phyloP scores from a whole-genome alignment of 2,797 vertebrate genomes.

The Pangasius djambal region DNA sequence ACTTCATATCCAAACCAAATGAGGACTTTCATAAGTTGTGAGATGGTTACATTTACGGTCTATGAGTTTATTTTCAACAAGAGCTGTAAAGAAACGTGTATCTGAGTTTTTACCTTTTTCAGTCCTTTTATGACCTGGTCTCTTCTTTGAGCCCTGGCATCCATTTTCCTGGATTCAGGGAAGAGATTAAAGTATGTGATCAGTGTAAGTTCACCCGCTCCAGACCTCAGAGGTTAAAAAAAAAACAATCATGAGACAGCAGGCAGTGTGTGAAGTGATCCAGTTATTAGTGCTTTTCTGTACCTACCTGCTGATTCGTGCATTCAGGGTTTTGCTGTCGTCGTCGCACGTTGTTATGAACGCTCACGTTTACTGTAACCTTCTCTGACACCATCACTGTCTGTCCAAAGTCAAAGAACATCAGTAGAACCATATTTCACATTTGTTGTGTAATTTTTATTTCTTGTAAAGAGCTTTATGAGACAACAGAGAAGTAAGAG shows the following conservation, averaged over 20 bases:
- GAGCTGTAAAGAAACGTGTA: background rate
- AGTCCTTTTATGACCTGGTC: slow-evolving; percentile 21
- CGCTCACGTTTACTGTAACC: slow-evolving; percentile 22
- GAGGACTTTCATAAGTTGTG: background rate
- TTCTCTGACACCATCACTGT: background rate
- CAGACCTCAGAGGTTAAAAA: background rate
- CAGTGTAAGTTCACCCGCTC: background rate
- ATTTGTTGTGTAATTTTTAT: background rate
- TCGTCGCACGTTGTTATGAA: slow-evolving; percentile 35
- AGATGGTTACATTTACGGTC: background rate
- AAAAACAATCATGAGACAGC: background rate
- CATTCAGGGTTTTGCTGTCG: slow-evolving; percentile 12
- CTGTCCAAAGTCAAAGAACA: slow-evolving; percentile 8
- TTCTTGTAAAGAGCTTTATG: background rate
- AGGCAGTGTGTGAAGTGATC: background rate
- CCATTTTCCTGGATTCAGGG: slow-evolving; percentile 21
- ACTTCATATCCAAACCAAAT: too few species aligned
- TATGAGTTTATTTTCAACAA: background rate
- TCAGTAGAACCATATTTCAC: background rate
- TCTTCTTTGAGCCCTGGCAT: slow-evolving; percentile 53
- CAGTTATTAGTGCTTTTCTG: background rate
- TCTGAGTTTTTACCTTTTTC: slow-evolving; percentile 34
- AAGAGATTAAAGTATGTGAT: background rate
- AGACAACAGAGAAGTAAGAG: background rate
- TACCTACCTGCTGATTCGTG: slow-evolving; percentile 21